Evolutionary conservation across 2,113 vertebrate species (phyloP), one percentile per base, ranked within the genome.

Genomic region (Dromiciops gliroides): DNA sequence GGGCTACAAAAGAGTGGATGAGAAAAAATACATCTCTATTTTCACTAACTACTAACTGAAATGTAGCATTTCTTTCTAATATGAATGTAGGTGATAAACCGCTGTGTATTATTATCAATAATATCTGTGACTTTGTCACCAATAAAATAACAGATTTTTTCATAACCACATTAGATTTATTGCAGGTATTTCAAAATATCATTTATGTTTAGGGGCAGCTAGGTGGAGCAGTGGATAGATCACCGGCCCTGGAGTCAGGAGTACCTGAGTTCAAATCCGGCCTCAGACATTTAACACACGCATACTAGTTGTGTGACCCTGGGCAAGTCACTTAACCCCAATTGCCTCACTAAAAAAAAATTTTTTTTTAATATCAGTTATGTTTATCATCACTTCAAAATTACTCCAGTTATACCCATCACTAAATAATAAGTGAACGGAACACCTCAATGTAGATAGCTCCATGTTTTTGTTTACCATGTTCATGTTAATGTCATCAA

Each of bases 381-480:
- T 83, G n/a, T 7, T 83, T 6, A 44, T 44, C 1, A 22, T 22
- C 44, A 83, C 14, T 83, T 44, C 37, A 83, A 44, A n/a, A 83
- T 83, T 22, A 83, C 3, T 67, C 60, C 16, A 37, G 14, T n/a
- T 67, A n/a, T 67, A 11, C 26, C 89, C 67, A 51, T 37, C 44
- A 1, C 93, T 25, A 26, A 60, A 60, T 5, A 11, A 9, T 3
- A n/a, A 94, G 26, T 44, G 48, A 89, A 93, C 44, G 75, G 14
- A 94, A 90, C 26, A 44, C 11, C 51, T 60, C 53, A 10, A 1
- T 93, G 52, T 89, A 93, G 83, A 52, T 52, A 94, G 56, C n/a
- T 94, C 92, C 8, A 31, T 44, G 26, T 47, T 92, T 96, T 95
- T 92, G 51, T 28, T 96, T 89, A 52, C 89, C 28, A 12, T 26